Base-by-base conservation (phyloP, 2,888 invertebrate genomes). In the Holacanthella duospinosa region DNA sequence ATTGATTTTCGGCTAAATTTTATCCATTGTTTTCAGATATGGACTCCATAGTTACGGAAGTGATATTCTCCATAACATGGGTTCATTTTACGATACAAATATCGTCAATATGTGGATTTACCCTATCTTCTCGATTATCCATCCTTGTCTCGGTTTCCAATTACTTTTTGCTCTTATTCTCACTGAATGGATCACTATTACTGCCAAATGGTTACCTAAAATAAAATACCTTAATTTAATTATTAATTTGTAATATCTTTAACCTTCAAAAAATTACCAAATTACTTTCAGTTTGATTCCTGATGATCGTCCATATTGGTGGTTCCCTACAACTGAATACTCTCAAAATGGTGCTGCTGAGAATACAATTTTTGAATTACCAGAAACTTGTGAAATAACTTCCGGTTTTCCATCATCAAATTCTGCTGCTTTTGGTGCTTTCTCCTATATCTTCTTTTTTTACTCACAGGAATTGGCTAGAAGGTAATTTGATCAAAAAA, bases 231-330 rank as follows among this genome's bases (percentile, higher is more conserved):
- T n/a, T n/a, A n/a, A n/a, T n/a, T n/a, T n/a, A n/a, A n/a, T n/a
- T n/a, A n/a, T n/a, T n/a, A n/a, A n/a, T n/a, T n/a, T n/a, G n/a
- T 48, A 48, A 48, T 4, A 48, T 9, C n/a, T 9, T 48, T 21
- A 48, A 21, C 4, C 21, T 9, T 48, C 36, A 4, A 48, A 48
- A 4, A 21, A 48, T 36, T 36, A 36, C 9, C 9, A 36, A 36
- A n/a, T 48, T 48, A 21, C 4, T 48, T 48, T n/a, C n/a, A 36
- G 36, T 16, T 36, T 36, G 6, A 16, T 36, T 36, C 48, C 48
- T n/a, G 48, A 48, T 21, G 48, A 48, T 48, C 48, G 48, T 48
- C 48, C 48, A 9, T 48, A 48, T 21, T 48, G 48, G 48, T 48
- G 48, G 48, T 21, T 48, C 48, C 48, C 48, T 4, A 16, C 21